Conservation (phyloP, 2,797 vertebrate genomes). For the Rhinophrynus dorsalis region DNA sequence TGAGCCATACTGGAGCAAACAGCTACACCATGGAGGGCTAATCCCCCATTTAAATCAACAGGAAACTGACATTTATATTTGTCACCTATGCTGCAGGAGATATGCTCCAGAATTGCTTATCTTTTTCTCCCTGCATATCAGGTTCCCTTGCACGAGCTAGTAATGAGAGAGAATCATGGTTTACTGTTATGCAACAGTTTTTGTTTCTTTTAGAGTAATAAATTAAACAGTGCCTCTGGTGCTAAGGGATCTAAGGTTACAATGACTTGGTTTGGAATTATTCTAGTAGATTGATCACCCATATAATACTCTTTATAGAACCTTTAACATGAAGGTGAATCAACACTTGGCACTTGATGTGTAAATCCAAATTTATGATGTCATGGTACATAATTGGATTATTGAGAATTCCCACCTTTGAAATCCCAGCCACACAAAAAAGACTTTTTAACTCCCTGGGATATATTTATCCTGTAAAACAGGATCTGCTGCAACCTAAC, state of each 20-base stretch:
- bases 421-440: slow-evolving; percentile 21
- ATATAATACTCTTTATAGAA: slow-evolving; percentile 25
- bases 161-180: too few relatives aligned
- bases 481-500: slow-evolving; percentile 22
- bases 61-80: too few relatives aligned
- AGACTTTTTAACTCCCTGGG: slow-evolving; percentile 12
- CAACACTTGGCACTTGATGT: slow-evolving; percentile 5
- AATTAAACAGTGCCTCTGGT: not conserved
- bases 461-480: slow-evolving; percentile 24
- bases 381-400: slow-evolving; percentile 42
- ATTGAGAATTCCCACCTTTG: slow-evolving; percentile 39
- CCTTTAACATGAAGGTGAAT: not conserved
- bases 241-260: not conserved
- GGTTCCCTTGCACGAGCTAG: too few relatives aligned
- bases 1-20: too few relatives aligned
- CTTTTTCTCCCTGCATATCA: too few relatives aligned
- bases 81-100: too few relatives aligned
- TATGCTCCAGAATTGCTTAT: too few relatives aligned
- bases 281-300: slow-evolving; percentile 15
- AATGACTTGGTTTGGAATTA: slow-evolving; percentile 1
- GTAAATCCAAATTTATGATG: slow-evolving; percentile 28
- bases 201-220: not conserved
- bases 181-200: too few relatives aligned
- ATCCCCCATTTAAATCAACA: too few relatives aligned
- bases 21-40: too few relatives aligned